Evolutionary conservation across 2,888 invertebrate species (phyloP).

Genomic region (Nysson spinosus): DNA sequence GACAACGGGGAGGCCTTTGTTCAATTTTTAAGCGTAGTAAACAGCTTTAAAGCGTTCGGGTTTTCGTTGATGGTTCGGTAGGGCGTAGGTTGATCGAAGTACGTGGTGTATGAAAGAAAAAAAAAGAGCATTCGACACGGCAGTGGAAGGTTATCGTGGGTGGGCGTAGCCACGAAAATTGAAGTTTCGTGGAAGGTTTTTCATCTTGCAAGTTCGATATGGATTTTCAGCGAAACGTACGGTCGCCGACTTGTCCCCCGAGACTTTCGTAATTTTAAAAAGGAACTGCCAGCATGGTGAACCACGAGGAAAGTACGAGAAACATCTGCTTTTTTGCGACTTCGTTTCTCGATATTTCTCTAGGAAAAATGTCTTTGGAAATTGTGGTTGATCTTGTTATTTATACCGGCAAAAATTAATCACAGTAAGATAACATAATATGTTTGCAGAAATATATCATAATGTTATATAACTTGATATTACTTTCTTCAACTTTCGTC

Average conservation of each 20-base stretch:
- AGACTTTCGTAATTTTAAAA: constrained; percentile 1
- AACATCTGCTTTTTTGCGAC: too few relatives aligned
- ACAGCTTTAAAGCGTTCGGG: neutral
- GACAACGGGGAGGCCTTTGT: too few relatives aligned
- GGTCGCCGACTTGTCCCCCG: constrained; percentile 2
- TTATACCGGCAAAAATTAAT: too few relatives aligned
- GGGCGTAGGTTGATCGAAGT: neutral
- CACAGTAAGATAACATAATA: too few relatives aligned
- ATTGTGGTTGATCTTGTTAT: too few relatives aligned
- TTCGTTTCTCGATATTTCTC: too few relatives aligned
- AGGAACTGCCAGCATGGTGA: neutral
- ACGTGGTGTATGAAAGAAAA: neutral
- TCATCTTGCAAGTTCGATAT: constrained; percentile 11
- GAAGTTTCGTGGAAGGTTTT: constrained; percentile 20
- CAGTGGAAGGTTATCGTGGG: neutral
- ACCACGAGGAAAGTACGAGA: neutral
- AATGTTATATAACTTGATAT: too few relatives aligned
- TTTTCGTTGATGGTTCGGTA: neutral
- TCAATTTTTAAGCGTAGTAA: neutral
- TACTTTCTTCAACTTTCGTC: too few relatives aligned
- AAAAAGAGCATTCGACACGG: constrained; percentile 3
- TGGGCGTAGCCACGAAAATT: constrained; percentile 18
- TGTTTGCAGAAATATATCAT: too few relatives aligned
- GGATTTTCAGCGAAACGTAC: constrained; percentile 16
- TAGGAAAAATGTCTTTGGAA: too few relatives aligned